Evolutionary conservation across 1,140 invertebrate genomes (phyloP).

Genomic region (Drosophila varians): DNA sequence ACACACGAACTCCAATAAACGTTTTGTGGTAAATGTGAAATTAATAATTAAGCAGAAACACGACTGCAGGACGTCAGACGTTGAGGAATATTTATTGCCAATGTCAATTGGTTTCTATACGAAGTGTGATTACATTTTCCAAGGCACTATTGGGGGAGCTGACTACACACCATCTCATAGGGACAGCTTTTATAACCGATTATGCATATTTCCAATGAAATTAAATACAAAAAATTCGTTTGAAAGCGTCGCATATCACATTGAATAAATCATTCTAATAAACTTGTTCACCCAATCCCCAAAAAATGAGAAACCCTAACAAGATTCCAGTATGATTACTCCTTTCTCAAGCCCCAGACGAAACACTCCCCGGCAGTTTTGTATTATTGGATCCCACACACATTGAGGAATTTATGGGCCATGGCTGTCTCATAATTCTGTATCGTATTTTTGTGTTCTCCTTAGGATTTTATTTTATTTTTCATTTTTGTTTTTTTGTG

Average conservation of each 20-base stretch:
- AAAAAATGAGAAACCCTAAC: conserved; percentile 5
- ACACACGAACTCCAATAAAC: conserved; percentile 58
- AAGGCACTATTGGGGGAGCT: conserved; percentile 8
- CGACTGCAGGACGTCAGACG: conserved; percentile 19
- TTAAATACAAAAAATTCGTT: neutral
- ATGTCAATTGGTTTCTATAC: conserved; percentile 50
- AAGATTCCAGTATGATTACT: conserved; percentile 20
- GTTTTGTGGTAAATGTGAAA: conserved; percentile 79
- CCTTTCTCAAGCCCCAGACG: conserved; percentile 15
- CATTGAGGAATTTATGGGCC: conserved; percentile 74
- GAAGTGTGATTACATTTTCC: conserved; percentile 41
- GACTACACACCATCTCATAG: neutral
- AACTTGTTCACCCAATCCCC: conserved; percentile 18
- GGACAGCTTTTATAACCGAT: neutral
- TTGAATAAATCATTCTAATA: conserved; percentile 27
- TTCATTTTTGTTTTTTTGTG: conserved; percentile 23
- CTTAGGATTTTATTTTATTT: conserved; percentile 15
- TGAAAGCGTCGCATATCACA: neutral
- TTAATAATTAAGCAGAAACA: conserved; percentile 75
- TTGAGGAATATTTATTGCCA: conserved; percentile 48
- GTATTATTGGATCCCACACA: conserved; percentile 62
- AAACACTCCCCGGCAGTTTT: conserved; percentile 24
- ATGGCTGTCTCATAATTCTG: conserved; percentile 63
- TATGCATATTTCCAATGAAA: neutral
- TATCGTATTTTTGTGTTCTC: conserved; percentile 34